Percentiles rank a stretch among this genome's conserved stretches.
Conservation (phyloP, 2,113 vertebrate species). For the Petaurus breviceps region DNA sequence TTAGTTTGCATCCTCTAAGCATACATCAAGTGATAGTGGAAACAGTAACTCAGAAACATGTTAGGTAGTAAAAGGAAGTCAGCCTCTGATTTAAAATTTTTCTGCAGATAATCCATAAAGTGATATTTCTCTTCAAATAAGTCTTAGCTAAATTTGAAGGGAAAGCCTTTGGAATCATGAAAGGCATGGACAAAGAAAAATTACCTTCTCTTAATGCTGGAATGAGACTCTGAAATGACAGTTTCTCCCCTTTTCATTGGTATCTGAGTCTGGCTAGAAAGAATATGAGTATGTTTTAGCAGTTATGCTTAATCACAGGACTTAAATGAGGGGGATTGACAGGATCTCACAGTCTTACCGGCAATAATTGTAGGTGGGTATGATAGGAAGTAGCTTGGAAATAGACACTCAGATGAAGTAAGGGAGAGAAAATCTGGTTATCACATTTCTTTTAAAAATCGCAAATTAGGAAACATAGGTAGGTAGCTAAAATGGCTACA, state of each 20-base stretch:
- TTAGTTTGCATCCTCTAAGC: conserved; percentile 15
- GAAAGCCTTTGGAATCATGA: conserved; percentile 5
- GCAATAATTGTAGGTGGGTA: not conserved
- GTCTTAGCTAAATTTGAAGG: conserved; percentile 39
- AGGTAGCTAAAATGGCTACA: conserved; percentile 22
- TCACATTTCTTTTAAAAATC: not conserved
- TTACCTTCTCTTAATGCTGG: conserved; percentile 16
- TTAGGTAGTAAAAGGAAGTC: not conserved
- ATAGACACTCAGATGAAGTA: not conserved
- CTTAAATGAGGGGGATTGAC: not conserved
- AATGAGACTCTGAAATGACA: not conserved
- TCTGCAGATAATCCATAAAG: conserved; percentile 39
- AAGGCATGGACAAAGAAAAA: not conserved
- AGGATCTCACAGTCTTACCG: not conserved
- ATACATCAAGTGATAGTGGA: conserved; percentile 15
- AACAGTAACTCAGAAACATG: not conserved
- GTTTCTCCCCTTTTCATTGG: conserved; percentile 14
- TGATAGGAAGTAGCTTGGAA: conserved; percentile 2
- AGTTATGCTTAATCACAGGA: not conserved
- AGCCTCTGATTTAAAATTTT: not conserved
- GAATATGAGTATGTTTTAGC: conserved; percentile 10
- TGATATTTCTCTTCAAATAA: conserved; percentile 41
- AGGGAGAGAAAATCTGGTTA: not conserved
- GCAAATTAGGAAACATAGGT: not conserved
- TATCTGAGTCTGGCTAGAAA: not conserved